Base-by-base conservation (phyloP, 2,797 vertebrate species). In the Phoeniculus purpureus region DNA sequence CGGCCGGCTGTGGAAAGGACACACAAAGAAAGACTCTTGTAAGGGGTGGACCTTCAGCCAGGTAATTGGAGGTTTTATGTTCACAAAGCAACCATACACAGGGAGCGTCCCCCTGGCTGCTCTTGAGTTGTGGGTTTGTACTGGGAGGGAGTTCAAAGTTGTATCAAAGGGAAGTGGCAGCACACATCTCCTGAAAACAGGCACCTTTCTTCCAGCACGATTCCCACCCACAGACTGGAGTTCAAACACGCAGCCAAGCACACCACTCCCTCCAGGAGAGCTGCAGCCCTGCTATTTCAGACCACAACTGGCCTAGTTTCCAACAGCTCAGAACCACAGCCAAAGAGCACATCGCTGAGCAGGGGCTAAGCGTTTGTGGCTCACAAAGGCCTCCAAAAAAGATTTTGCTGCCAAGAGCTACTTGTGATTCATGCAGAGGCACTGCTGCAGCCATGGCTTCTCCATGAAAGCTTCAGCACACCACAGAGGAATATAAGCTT, bases 1-100 rank as follows among this genome's bases (percentile, higher is more conserved):
- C 4, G 97, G 96, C 85, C 98, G 98, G 78, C 97, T 98, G 87
- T 27, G 29, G 75, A 18, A 40, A 80, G 83, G 16, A 68, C 10
- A 75, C 64, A 92, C 56, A 95, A 37, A 79, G 34, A 62, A 72
- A 92, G 4, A 12, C 43, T 71, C 62, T 78, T 25, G 37, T 94
- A 21, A 95, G 84, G 84, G 45, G 23, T 47, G 40, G 61, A 25
- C 48, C 34, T 55, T 89, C 51, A 31, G 50, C 62, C 75, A 83
- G 56, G 2, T 64, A 52, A 73, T 11, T 45, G 76, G 52, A 92
- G 64, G 74, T 67, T 72, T 80, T 82, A 88, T 59, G 83, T 92
- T 77, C 4, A 1, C 6, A 47, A 48, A 55, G 71, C 54, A 40
- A 25, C 34, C 3, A 3, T 12, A 23, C 2, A 7, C 29, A 34